Evolutionary conservation across 1,140 invertebrate species (phyloP), one percentile per base, ranked within the genome.

Genomic region (Neelides sp.): DNA sequence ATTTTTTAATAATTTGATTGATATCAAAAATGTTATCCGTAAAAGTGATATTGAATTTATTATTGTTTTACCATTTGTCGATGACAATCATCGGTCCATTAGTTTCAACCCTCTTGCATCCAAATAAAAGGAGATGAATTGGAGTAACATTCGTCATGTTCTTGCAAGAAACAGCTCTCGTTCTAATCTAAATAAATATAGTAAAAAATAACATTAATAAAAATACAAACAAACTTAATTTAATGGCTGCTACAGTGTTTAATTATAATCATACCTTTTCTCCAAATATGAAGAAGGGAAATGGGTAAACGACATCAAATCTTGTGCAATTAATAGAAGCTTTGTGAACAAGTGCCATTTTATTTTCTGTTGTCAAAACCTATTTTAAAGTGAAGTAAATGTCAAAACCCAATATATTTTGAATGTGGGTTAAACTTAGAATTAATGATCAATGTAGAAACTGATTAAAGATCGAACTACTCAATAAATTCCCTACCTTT

Each of bases 91-190:
- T 41, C 27, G 22, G 26, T 36, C 51, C 48, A 61, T 68, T 64
- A 23, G 75, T 59, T 64, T 90, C 86, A 1, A 92, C 80, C 71
- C 87, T 89, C n/a, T 85, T 73, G 26, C 78, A 80, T 3, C 83
- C 93, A 70, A 98, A 97, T 4, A 98, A 66, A 52, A 98, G 66
- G 4, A 98, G 69, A 69, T 98, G 93, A 51, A 98, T 67, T 0
- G 94, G 91, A 1, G 90, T 81, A 1, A 97, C 82, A 90, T 97
- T 96, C 0, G 89, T 91, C 74, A 94, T 85, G 70, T 95, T 90
- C 66, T 98, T 98, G 66, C 91, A 96, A 13, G 85, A 85, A n/a
- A 98, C 90, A 4, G 92, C 90, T 57, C 86, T 73, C 0, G 93
- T 97, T 45, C 93, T 78, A 39, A 98, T 90, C 77, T 82, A 54